A percentile compares a stretch with the other conserved stretches of the same genome.
Evolutionary conservation across 2,888 invertebrate genomes (phyloP).

Genomic region (Ferrisia virgata): DNA sequence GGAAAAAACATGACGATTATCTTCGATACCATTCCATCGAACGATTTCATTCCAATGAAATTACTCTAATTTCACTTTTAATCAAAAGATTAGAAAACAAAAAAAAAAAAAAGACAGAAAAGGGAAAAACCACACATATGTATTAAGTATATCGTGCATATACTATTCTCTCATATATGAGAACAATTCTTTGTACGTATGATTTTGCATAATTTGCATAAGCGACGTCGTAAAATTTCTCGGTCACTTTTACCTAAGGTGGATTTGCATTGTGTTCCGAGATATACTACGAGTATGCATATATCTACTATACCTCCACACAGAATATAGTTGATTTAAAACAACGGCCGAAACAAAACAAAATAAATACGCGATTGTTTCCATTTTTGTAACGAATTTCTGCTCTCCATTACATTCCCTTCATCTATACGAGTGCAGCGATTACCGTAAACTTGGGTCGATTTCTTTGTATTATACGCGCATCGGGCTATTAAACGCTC

Average conservation of each 20-base stretch:
- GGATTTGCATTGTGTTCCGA: slow-evolving; percentile 1
- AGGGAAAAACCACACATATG: background rate
- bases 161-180: background rate
- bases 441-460: background rate
- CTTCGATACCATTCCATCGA: background rate
- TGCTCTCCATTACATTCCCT: background rate
- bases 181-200: background rate
- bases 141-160: background rate
- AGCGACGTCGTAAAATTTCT: slow-evolving; percentile 30
- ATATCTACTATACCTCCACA: background rate
- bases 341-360: slow-evolving; percentile 2
- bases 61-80: slow-evolving; percentile 1
- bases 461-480: slow-evolving; percentile 5
- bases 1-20: background rate
- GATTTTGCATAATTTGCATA: slow-evolving; percentile 21
- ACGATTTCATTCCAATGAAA: background rate
- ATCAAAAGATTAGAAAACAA: background rate
- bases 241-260: slow-evolving; percentile 11
- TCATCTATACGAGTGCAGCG: background rate
- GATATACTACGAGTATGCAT: too few species aligned
- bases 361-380: slow-evolving; percentile 17
- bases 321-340: background rate
- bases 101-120: background rate
- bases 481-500: background rate
- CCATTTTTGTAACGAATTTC: slow-evolving; percentile 8